Percentiles rank a stretch among this genome's conserved stretches.
Evolutionary conservation across 2,888 invertebrate species (phyloP).

Genomic region (Frankliniella intonsa): DNA sequence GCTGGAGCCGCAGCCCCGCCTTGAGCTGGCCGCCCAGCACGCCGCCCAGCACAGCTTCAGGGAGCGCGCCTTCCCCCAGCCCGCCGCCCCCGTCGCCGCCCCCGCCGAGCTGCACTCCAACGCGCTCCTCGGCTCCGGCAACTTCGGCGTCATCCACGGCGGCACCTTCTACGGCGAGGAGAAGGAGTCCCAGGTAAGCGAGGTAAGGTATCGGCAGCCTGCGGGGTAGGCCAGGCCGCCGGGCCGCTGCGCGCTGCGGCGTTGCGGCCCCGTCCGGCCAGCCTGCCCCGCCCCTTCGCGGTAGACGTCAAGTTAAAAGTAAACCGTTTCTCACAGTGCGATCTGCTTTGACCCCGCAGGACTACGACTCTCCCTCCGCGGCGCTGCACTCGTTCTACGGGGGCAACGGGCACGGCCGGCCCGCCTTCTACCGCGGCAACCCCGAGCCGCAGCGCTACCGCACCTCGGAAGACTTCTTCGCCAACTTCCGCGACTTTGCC

Average conservation of each 20-base stretch:
- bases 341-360: constrained; percentile 33
- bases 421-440: constrained; percentile 60
- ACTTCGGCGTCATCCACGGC: constrained; percentile 80
- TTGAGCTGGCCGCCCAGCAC: neutral
- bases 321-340: constrained; percentile 44
- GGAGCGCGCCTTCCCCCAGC: constrained; percentile 30
- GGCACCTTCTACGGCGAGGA: constrained; percentile 71
- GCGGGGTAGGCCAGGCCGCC: no score
- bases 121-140: constrained; percentile 72
- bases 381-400: constrained; percentile 56
- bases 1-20: neutral
- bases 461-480: constrained; percentile 69
- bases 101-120: constrained; percentile 44
- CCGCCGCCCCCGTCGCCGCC: constrained; percentile 31
- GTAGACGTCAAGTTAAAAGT: no score
- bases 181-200: constrained; percentile 53
- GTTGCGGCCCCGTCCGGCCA: no score
- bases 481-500: constrained; percentile 84
- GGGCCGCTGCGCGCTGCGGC: no score
- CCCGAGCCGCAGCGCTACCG: constrained; percentile 66
- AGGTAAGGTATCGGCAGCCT: constrained; percentile 46
- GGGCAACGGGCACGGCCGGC: constrained; percentile 67
- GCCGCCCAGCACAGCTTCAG: neutral
- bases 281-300: no score
- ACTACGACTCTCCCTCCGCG: constrained; percentile 41